Conservation (phyloP, 2,888 invertebrate species). For the Hemistola chrysoprasaria region DNA sequence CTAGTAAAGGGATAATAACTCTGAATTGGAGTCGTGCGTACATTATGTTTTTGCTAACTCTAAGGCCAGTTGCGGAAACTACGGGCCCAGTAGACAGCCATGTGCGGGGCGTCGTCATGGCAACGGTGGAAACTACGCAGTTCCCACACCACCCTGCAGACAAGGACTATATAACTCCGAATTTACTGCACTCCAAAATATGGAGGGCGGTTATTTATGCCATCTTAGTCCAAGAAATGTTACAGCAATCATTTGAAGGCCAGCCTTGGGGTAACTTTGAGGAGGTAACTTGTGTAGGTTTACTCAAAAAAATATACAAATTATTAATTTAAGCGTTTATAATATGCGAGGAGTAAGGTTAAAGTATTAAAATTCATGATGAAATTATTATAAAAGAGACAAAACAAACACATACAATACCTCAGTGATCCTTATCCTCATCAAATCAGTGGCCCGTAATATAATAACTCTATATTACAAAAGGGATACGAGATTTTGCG, state of each 20-base stretch:
- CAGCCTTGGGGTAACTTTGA: conserved; percentile 1
- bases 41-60: conserved; percentile 49
- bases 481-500: conserved; percentile 65
- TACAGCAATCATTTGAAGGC: conserved; percentile 13
- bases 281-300: too few species aligned
- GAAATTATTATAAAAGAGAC: background rate
- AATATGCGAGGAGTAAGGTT: too few species aligned
- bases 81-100: too few species aligned
- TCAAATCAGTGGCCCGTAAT: conserved; percentile 68
- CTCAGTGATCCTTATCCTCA: conserved; percentile 49
- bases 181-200: conserved; percentile 41
- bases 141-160: conserved; percentile 51
- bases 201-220: conserved; percentile 34
- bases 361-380: too few species aligned
- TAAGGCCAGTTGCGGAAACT: conserved; percentile 51
- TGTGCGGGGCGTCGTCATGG: conserved; percentile 74
- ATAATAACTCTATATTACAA: conserved; percentile 71
- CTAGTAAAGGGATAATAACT: conserved; percentile 51
- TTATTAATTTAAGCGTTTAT: too few species aligned
- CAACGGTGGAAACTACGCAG: conserved; percentile 73
- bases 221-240: conserved; percentile 18
- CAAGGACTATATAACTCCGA: conserved; percentile 25
- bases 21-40: conserved; percentile 45
- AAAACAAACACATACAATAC: conserved; percentile 19
- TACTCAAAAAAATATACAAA: too few species aligned